Evolutionary conservation across 2,797 vertebrate species (phyloP).

Genomic region (Sebastes glaucus): DNA sequence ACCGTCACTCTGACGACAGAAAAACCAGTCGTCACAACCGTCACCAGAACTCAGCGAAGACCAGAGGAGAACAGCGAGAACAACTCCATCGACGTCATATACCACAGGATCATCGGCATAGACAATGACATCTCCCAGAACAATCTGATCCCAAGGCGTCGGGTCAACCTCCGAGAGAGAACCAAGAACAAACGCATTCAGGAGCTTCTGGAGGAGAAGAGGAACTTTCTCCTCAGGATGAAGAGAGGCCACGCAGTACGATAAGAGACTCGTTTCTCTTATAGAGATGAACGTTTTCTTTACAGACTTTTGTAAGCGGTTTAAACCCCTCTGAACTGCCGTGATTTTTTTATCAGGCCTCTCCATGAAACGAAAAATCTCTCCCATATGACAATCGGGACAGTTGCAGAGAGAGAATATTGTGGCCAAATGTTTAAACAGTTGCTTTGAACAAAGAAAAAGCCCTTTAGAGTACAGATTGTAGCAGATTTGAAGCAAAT

Average conservation of each 20-base stretch:
- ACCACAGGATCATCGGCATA: conserved; percentile 76
- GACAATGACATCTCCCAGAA: conserved; percentile 87
- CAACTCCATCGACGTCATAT: conserved; percentile 87
- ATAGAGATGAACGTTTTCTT: conserved; percentile 70
- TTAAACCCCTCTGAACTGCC: conserved; percentile 37
- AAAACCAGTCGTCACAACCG: conserved; percentile 4
- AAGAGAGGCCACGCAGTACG: conserved; percentile 74
- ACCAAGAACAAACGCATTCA: conserved; percentile 96
- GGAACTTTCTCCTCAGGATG: conserved; percentile 87
- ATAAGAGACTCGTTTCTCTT: conserved; percentile 75
- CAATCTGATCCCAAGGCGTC: conserved; percentile 88
- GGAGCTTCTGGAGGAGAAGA: conserved; percentile 92
- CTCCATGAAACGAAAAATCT: conserved; percentile 29
- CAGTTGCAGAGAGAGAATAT: conserved; percentile 45
- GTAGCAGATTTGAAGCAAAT: conserved; percentile 56
- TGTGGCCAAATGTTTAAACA: conserved; percentile 69
- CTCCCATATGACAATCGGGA: conserved; percentile 49
- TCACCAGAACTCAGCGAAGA: conserved; percentile 33
- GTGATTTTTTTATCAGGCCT: conserved; percentile 35
- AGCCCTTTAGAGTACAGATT: conserved; percentile 29
- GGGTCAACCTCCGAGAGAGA: conserved; percentile 86
- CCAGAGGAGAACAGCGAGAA: conserved; percentile 84
- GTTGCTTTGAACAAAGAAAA: conserved; percentile 51
- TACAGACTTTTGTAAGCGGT: conserved; percentile 38
- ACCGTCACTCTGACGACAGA: conserved; percentile 13